These are phyloP conservation scores for Petrocephalus sullivani DNA, from an alignment of 2,797 vertebrate genomes.

Conservation along the genomic window DNA sequence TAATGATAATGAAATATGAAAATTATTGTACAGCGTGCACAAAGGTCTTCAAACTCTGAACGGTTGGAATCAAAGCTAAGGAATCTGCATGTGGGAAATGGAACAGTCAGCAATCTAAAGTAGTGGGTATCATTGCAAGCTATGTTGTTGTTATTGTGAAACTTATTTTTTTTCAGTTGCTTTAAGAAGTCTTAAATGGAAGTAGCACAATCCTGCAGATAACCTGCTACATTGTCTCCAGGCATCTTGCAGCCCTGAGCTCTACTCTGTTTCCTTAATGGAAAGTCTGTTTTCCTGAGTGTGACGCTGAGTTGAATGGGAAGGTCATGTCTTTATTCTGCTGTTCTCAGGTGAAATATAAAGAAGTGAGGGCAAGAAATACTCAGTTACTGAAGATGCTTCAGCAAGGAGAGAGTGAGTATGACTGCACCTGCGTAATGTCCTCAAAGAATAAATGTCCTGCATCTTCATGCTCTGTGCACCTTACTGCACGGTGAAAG, in stretches of 20 bases:
- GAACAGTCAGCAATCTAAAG: not conserved
- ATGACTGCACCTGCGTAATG: not conserved
- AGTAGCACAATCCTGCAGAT: not conserved
- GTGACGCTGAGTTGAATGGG: not conserved
- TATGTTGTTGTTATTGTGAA: not conserved
- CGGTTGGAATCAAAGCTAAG: not conserved
- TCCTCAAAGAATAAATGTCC: not conserved
- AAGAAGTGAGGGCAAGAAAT: constrained; percentile 90
- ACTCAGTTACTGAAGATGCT: constrained; percentile 88
- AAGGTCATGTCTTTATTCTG: not conserved
- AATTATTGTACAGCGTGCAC: not conserved
- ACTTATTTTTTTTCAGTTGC: not conserved
- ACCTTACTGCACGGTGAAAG: not conserved
- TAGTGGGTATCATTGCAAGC: not conserved
- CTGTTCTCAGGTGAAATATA: constrained; percentile 73
- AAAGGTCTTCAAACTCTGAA: not conserved
- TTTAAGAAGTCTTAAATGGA: not conserved
- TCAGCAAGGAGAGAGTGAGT: constrained; percentile 93
- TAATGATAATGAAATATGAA: not conserved
- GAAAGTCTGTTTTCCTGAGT: not conserved
- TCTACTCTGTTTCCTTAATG: not conserved
- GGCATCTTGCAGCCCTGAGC: not conserved
- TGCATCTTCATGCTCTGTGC: not conserved
- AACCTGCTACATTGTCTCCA: not conserved
- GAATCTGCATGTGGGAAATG: not conserved